Base-by-base conservation (phyloP, 53 echinoderm and acorn worm genomes). In the Echinarachnius parma region DNA sequence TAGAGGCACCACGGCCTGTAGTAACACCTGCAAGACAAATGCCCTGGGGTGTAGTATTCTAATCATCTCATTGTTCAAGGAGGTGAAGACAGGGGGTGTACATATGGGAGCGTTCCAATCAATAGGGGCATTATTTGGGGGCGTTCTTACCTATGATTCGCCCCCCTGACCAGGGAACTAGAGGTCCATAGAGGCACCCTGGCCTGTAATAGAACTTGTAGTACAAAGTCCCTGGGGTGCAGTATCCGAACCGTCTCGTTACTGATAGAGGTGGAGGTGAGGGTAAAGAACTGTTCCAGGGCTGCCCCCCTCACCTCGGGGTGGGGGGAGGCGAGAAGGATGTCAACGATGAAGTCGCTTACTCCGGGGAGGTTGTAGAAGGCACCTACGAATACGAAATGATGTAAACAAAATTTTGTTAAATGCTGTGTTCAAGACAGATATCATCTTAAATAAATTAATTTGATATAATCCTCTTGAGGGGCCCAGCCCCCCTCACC, bases 111-210 rank as follows among this genome's bases (percentile, higher is more conserved):
- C n/a, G n/a, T n/a, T n/a, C n/a, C n/a, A n/a, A n/a, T n/a, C n/a
- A n/a, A n/a, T n/a, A n/a, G n/a, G n/a, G n/a, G n/a, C n/a, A n/a
- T n/a, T n/a, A n/a, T n/a, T n/a, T 7, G 42, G 42, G 42, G 13
- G 7, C 4, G 13, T 31, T 3, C 86, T 27, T 75, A 92, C 98
- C 88, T 98, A 42, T 88, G 82, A 53, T 87, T 98, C 8, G 86
- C 77, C 35, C 91, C 89, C 53, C 98, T 91, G 75, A 92, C 91
- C 22, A 92, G 79, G 25, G 83, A 86, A 60, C 91, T 91, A 5
- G 98, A 78, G 9, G 85, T 92, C 98, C 98, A 98, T 2, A 98
- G 83, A 13, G 98, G 91, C n/a, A 98, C 98, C 20, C 85, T 77
- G 31, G 65, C 75, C 31, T 66, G 80, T 23, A 93, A 75, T 33